Conservation (phyloP, 37 sponge, comb jelly and placozoan genomes). For the Theonella swinhoei region DNA sequence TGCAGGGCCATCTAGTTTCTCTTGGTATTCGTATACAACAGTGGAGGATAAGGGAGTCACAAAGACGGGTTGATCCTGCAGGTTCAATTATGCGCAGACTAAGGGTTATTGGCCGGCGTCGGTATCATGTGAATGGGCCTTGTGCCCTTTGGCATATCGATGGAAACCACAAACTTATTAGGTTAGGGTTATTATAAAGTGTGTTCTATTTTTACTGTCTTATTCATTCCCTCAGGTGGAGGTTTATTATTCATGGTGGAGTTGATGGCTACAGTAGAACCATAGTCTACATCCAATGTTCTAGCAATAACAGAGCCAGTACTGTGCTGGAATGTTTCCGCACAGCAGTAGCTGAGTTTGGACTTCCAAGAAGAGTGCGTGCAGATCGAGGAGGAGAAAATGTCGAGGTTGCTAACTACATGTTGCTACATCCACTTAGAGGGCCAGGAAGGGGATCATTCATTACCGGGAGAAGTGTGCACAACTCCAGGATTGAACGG, state of each 20-base stretch:
- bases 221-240: slow-evolving; percentile 39
- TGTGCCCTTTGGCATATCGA: slow-evolving; percentile 55
- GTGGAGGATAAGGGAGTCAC: slow-evolving; percentile 44
- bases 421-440: slow-evolving; percentile 48
- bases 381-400: slow-evolving; percentile 66
- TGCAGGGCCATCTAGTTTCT: slow-evolving; percentile 27
- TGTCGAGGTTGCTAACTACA: slow-evolving; percentile 44
- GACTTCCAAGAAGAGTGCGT: slow-evolving; percentile 54
- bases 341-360: slow-evolving; percentile 21
- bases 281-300: slow-evolving; percentile 29
- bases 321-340: slow-evolving; percentile 43
- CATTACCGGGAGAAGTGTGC: slow-evolving; percentile 57
- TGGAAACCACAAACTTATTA: slow-evolving; percentile 65
- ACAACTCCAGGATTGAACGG: slow-evolving; percentile 67
- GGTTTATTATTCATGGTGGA: slow-evolving; percentile 60
- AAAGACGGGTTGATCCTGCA: slow-evolving; percentile 55
- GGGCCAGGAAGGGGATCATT: slow-evolving; percentile 26
- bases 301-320: slow-evolving; percentile 43
- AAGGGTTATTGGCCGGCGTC: slow-evolving; percentile 18
- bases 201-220: background rate
- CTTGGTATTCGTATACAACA: slow-evolving; percentile 45
- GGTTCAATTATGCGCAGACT: slow-evolving; percentile 19
- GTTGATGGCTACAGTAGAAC: slow-evolving; percentile 57
- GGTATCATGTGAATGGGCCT: slow-evolving; percentile 40
- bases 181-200: slow-evolving; percentile 9